Conservation (phyloP, 2,888 invertebrate species). For the Mystacides longicornis region DNA sequence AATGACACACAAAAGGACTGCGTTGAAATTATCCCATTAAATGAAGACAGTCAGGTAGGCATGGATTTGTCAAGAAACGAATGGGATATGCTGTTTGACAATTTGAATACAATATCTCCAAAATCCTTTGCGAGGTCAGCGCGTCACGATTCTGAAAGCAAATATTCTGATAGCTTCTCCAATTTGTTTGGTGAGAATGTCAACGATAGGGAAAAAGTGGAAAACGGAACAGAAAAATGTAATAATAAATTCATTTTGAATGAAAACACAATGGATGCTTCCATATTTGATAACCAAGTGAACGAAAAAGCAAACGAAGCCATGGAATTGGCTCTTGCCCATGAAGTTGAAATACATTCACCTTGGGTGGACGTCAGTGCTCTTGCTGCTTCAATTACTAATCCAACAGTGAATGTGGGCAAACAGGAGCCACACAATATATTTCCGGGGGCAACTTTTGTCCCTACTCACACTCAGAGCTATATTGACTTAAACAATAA, state of each 20-base stretch:
- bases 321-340: conserved; percentile 63
- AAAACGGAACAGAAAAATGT: conserved; percentile 7
- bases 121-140: conserved; percentile 2
- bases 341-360: conserved; percentile 66
- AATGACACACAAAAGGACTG: neutral
- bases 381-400: conserved; percentile 55
- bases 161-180: neutral
- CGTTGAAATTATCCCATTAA: too few species aligned
- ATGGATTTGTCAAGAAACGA: conserved; percentile 24
- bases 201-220: neutral
- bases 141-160: neutral
- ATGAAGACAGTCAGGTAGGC: conserved; percentile 8
- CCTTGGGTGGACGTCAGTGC: conserved; percentile 71
- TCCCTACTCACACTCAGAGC: conserved; percentile 61
- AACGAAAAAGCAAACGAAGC: conserved; percentile 39
- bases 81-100: conserved; percentile 22
- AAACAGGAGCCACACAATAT: conserved; percentile 50
- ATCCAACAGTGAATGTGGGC: conserved; percentile 57
- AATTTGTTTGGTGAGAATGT: neutral
- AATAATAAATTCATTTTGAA: conserved; percentile 4
- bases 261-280: neutral
- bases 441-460: conserved; percentile 49
- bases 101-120: conserved; percentile 15
- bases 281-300: conserved; percentile 13
- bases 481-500: conserved; percentile 42